These are phyloP conservation scores for Clarias magur DNA, from an alignment of 2,113 vertebrate genomes.

Conservation along the genomic window DNA sequence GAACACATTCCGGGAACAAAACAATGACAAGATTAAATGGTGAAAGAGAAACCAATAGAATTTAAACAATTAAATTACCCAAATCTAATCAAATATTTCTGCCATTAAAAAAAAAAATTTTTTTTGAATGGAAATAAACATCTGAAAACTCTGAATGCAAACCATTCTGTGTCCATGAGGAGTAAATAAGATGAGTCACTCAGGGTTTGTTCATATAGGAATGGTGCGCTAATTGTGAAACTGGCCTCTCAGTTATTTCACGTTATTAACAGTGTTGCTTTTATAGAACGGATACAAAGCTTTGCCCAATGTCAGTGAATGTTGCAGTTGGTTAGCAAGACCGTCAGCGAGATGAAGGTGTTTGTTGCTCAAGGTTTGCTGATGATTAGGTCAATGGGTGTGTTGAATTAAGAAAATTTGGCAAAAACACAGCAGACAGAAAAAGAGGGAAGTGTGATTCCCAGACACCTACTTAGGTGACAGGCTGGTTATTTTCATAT, in stretches of 20 bases:
- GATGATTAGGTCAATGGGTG: no score
- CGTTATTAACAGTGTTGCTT: neutral
- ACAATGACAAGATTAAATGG: neutral
- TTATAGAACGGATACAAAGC: neutral
- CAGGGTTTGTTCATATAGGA: constrained; percentile 12
- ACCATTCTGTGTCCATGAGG: neutral
- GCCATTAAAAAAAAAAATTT: no score
- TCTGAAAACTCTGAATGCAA: neutral
- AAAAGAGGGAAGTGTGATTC: neutral
- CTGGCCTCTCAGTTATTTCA: neutral
- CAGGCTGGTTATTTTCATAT: neutral
- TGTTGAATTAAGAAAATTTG: neutral
- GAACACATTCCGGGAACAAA: neutral
- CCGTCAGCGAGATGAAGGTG: neutral
- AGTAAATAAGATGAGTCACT: neutral
- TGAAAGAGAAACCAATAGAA: neutral
- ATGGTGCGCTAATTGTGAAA: constrained; percentile 32
- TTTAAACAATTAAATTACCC: neutral
- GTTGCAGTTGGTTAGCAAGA: constrained; percentile 5
- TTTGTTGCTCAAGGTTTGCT: neutral
- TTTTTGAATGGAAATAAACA: neutral
- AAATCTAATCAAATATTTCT: neutral
- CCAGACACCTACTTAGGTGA: neutral
- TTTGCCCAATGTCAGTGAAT: constrained; percentile 15
- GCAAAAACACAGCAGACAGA: neutral